phyloP scores from a whole-genome alignment of 2,888 invertebrate species.

The Rhagophthalmus giganteus region DNA sequence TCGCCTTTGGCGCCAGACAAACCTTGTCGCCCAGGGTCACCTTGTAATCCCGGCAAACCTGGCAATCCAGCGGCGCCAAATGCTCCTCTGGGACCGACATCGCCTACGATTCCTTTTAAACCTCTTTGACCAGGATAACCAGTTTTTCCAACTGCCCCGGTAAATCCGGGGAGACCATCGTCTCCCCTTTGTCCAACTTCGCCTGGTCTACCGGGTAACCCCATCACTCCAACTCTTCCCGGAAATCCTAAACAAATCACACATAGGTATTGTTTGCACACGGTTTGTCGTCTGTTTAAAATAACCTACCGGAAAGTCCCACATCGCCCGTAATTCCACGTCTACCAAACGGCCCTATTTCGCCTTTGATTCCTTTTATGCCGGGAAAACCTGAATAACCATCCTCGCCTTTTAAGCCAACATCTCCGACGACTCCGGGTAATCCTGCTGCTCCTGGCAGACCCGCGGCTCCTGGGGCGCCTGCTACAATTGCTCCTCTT shows the following conservation, averaged over 20 bases:
- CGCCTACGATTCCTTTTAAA: slow-evolving; percentile 56
- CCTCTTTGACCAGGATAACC: slow-evolving; percentile 60
- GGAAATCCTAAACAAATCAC: slow-evolving; percentile 33
- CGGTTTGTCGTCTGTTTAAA: too few species aligned
- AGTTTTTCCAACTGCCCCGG: slow-evolving; percentile 46
- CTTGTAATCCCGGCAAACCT: slow-evolving; percentile 54
- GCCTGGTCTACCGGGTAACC: slow-evolving; percentile 39
- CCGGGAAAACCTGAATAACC: slow-evolving; percentile 45
- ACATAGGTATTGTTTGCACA: too few species aligned
- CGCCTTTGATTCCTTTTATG: slow-evolving; percentile 46
- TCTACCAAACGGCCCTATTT: slow-evolving; percentile 41
- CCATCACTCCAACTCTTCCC: slow-evolving; percentile 49
- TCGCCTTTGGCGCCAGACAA: slow-evolving; percentile 59
- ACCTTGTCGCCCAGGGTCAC: slow-evolving; percentile 53
- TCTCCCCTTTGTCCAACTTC: slow-evolving; percentile 26
- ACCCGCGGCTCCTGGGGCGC: slow-evolving; percentile 51
- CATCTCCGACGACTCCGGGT: slow-evolving; percentile 49
- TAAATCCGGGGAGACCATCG: slow-evolving; percentile 46
- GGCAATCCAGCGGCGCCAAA: slow-evolving; percentile 50
- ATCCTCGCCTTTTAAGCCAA: slow-evolving; percentile 48
- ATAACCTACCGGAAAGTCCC: slow-evolving; percentile 42
- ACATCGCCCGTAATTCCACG: slow-evolving; percentile 34
- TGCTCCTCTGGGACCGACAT: slow-evolving; percentile 45
- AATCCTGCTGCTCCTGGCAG: slow-evolving; percentile 47
- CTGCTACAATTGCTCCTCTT: slow-evolving; percentile 45